Evolutionary conservation across 1,140 invertebrate species (phyloP).

Genomic region (Phthorimaea operculella): DNA sequence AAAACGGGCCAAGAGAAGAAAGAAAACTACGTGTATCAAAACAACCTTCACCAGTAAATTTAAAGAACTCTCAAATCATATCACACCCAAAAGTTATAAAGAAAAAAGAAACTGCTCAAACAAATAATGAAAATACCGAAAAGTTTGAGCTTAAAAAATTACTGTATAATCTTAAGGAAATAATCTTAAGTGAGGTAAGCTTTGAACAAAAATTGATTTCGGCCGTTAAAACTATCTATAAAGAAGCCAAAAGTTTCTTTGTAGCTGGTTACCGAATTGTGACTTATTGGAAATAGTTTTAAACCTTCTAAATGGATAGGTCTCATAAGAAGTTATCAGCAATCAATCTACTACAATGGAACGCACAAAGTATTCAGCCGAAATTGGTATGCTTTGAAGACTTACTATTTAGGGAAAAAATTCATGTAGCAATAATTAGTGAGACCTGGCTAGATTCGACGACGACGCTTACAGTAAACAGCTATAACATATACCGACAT

Average conservation of each 20-base stretch:
- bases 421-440: slow-evolving; percentile 13
- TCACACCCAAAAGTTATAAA: neutral
- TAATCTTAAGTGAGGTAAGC: neutral
- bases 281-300: neutral
- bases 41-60: too few species aligned
- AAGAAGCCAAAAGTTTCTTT: neutral
- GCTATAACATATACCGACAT: slow-evolving; percentile 10
- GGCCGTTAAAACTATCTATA: neutral
- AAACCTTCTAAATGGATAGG: neutral
- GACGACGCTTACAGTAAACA: slow-evolving; percentile 3
- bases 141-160: neutral
- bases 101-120: neutral
- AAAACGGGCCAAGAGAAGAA: neutral
- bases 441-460: slow-evolving; percentile 13
- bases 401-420: slow-evolving; percentile 10
- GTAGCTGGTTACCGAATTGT: neutral
- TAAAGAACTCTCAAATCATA: neutral
- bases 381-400: slow-evolving; percentile 4
- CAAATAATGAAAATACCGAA: neutral
- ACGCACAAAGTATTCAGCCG: slow-evolving; percentile 12
- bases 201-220: neutral
- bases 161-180: neutral
- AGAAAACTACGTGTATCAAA: too few species aligned
- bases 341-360: slow-evolving; percentile 14
- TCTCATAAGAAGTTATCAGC: neutral